Base-by-base conservation (phyloP, 92 coral and sea anemone genomes). In the Montipora capitata region DNA sequence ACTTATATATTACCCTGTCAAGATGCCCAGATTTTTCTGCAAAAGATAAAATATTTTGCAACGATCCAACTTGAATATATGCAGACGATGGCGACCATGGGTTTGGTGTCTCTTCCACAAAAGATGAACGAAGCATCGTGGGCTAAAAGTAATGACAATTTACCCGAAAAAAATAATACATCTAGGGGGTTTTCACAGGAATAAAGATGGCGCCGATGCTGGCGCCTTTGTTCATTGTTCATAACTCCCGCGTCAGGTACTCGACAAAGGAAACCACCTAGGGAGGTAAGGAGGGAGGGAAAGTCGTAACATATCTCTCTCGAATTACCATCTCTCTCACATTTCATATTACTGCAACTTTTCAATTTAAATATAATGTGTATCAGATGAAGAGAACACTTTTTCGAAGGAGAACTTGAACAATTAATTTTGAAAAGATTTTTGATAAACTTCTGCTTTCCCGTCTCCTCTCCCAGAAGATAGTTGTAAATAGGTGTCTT, bases 81-180 rank as follows among this genome's bases (percentile, higher is more conserved):
- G 98, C 82, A 14, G 94, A 94, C 10, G 99, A 90, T 5, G 98
- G 91, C 40, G 99, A 94, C 99, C 99, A 98, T 0, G 99, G 99
- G 76, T 98, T 98, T 66, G 85, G 38, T n/a, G 82, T 71, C 5
- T 75, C 89, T 3, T 65, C 89, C 10, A 67, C 76, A 51, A 77
- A 49, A 67, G 68, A 76, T 45, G 89, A 15, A 64, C 68, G 90
- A 20, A 76, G 73, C 94, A 95, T 90, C 45, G n/a, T 17, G 12
- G 2, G 1, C 61, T 3, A 9, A 9, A 73, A 3, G 52, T 9
- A 3, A 54, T 10, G 39, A 9, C 68, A 54, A 16, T 39, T 51
- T 7, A 8, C 9, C 4, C 4, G 0, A 51, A 38, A n/a, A n/a
- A 14, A 49, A 7, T 1, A 35, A 12, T 39, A 42, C 66, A 9